Base-by-base conservation (phyloP, 2,888 invertebrate genomes). In the Acrobasis repandana region DNA sequence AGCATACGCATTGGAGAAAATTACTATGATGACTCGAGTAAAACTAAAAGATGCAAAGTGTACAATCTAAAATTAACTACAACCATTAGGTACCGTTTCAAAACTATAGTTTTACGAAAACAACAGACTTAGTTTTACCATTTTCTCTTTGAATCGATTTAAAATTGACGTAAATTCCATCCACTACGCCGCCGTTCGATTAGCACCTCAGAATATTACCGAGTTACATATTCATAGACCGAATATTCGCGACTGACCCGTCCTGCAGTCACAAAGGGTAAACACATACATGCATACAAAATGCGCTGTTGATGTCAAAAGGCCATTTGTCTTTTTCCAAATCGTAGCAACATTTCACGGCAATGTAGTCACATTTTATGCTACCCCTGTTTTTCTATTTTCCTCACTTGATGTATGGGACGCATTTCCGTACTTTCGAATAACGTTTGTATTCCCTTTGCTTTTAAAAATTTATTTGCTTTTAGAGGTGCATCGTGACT, bases 361-460 rank as follows among this genome's bases (percentile, higher is more conserved):
- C 76, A 74, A 84, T 84, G 84, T 86, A 86, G 83, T 83, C 85
- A 85, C 86, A 86, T 85, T 89, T 88, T 86, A 86, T 86, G 82
- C 79, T 76, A 72, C 79, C 81, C 80, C 80, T 86, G 83, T 90
- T 88, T 89, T 89, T 90, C 88, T 90, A 88, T 90, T 88, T 88
- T 80, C 74, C 81, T 81, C 84, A 73, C 85, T 86, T 90, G 90
- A 90, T 89, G 82, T 89, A 91, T 91, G 88, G 83, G 87, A 87
- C 87, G 87, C 86, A 87, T 89, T 90, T 90, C 90, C 88, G 86
- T 83, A 90, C 87, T 89, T 90, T 86, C 86, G 85, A 84, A 88
- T 85, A 85, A 83, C 82, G 79, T 84, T 88, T 77, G 82, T 85
- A 89, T 89, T 90, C 90, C 82, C 87, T 91, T 80, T 77, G 76